Percentiles rank a stretch among this genome's conserved stretches.
These are phyloP conservation scores for Danionella dracula DNA, from an alignment of 2,797 vertebrate genomes.

Conservation along the genomic window DNA sequence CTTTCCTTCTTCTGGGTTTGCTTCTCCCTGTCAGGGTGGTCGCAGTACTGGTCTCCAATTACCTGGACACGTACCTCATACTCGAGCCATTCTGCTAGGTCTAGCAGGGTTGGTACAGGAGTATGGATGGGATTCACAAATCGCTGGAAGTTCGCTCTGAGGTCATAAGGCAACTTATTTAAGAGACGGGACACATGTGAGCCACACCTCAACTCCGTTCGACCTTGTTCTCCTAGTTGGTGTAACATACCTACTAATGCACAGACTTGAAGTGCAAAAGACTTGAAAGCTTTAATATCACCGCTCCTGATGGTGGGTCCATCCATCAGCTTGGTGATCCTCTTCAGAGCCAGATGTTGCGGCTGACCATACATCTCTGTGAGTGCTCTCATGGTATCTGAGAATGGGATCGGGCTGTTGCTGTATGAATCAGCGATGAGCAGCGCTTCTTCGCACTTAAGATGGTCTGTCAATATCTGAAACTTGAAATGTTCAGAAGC, in stretches of 20 bases:
- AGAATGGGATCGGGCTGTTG: not conserved
- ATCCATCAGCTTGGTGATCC: constrained; percentile 26
- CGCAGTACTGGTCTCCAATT: too few species aligned
- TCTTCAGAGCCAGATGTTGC: constrained; percentile 7
- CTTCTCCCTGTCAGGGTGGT: too few species aligned
- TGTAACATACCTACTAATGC: constrained; percentile 13
- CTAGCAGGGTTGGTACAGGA: not conserved
- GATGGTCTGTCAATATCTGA: constrained; percentile 6
- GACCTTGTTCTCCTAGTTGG: not conserved
- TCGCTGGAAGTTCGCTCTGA: not conserved
- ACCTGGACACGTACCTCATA: too few species aligned
- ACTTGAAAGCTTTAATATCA: not conserved
- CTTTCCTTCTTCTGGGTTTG: too few species aligned
- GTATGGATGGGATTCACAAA: not conserved
- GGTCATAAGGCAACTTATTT: not conserved
- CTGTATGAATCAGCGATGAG: constrained; percentile 26
- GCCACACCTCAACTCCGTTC: constrained; percentile 6
- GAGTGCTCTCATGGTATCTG: constrained; percentile 18
- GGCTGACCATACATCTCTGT: constrained; percentile 20
- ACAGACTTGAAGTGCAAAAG: not conserved
- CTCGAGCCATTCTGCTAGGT: too few species aligned
- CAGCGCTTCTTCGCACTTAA: constrained; percentile 41
- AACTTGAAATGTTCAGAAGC: constrained; percentile 30
- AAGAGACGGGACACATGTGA: constrained; percentile 2
- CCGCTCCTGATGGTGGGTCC: not conserved